Evolutionary conservation across 2,888 invertebrate genomes (phyloP).

Genomic region (Cryptops parisi): DNA sequence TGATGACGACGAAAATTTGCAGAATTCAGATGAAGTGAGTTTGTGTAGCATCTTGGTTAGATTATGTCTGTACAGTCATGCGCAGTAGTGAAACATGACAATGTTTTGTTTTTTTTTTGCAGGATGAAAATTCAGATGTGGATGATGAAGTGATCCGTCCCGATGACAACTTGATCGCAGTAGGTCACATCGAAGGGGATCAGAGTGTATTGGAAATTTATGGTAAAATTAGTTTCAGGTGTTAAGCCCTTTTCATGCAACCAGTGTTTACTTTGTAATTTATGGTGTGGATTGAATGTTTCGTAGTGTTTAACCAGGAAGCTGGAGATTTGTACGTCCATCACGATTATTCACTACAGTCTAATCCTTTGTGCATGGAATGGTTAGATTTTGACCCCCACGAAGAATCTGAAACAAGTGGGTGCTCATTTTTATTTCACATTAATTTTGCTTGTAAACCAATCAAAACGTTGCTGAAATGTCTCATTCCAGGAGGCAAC

Average conservation of each 20-base stretch:
- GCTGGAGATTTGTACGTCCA: constrained; percentile 81
- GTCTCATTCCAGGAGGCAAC: constrained; percentile 48
- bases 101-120: neutral
- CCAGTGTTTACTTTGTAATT: too few relatives aligned
- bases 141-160: constrained; percentile 84
- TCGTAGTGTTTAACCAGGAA: too few relatives aligned
- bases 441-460: too few relatives aligned
- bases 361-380: constrained; percentile 80
- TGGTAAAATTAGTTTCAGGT: constrained; percentile 42
- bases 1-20: constrained; percentile 35
- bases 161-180: constrained; percentile 73
- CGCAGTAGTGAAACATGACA: neutral
- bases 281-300: too few relatives aligned
- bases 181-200: constrained; percentile 75
- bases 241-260: too few relatives aligned
- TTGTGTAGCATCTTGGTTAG: constrained; percentile 36
- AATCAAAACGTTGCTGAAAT: too few relatives aligned
- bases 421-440: too few relatives aligned
- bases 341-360: constrained; percentile 78
- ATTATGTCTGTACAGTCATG: neutral
- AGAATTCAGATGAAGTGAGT: constrained; percentile 37
- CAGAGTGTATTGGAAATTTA: constrained; percentile 76
- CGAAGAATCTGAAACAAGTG: constrained; percentile 39
- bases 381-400: constrained; percentile 79
- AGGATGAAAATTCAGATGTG: constrained; percentile 36